Percentiles rank a stretch among this genome's conserved stretches.
Evolutionary conservation across 2,113 vertebrate genomes (phyloP).

Genomic region (Dinomys branickii): DNA sequence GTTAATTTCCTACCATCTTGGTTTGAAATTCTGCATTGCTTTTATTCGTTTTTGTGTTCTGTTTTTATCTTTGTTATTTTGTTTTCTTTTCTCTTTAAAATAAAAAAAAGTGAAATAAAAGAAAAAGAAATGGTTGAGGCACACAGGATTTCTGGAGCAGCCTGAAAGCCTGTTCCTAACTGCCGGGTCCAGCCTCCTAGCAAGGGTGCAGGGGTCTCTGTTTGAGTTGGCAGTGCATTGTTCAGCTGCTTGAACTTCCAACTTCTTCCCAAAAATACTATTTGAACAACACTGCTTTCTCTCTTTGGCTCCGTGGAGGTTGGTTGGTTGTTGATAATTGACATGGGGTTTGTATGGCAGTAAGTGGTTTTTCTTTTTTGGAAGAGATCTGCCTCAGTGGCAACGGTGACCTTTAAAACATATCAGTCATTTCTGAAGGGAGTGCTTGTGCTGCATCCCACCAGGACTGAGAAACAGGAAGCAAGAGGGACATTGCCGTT

Average conservation of each 20-base stretch:
- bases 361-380: background rate
- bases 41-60: too few relatives aligned
- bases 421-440: constrained; percentile 55
- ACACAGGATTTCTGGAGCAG: background rate
- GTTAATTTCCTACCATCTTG: too few relatives aligned
- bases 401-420: constrained; percentile 15
- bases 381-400: constrained; percentile 18
- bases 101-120: too few relatives aligned
- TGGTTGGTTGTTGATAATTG: constrained; percentile 24
- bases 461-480: background rate
- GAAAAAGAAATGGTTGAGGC: constrained; percentile 13
- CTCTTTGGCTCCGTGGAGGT: background rate
- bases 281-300: background rate
- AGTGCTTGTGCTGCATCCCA: constrained; percentile 31
- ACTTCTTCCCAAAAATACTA: background rate
- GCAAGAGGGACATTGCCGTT: background rate
- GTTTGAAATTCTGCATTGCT: too few relatives aligned
- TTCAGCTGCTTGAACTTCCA: background rate
- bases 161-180: background rate
- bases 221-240: background rate
- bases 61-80: too few relatives aligned
- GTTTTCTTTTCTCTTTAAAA: too few relatives aligned
- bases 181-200: background rate
- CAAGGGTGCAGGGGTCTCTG: background rate
- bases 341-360: background rate